Conservation (phyloP, 2,113 vertebrate species). For the Cygnus atratus region DNA sequence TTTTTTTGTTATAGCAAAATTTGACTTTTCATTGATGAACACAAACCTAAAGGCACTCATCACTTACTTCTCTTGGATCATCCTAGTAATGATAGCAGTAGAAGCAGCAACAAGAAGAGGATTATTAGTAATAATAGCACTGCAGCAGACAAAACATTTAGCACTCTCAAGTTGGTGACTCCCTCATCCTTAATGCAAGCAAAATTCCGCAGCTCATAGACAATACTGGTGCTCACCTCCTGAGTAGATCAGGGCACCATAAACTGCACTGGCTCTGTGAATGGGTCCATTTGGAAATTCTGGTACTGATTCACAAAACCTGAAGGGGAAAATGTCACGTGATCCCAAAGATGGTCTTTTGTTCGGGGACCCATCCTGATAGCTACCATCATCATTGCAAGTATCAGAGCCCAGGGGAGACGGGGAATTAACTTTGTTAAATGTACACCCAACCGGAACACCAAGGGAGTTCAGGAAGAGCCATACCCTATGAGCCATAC, state of each 20-base stretch:
- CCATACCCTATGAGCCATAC: neutral
- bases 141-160: neutral
- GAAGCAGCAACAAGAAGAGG: neutral
- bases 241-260: neutral
- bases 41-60: neutral
- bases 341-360: neutral
- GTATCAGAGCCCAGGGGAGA: neutral
- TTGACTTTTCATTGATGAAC: neutral
- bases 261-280: neutral
- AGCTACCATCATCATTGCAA: neutral
- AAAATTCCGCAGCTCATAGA: neutral
- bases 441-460: neutral
- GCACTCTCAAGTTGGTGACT: neutral
- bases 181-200: neutral
- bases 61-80: neutral
- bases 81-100: neutral
- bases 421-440: neutral
- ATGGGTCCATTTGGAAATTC: neutral
- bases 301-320: neutral
- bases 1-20: neutral
- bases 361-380: neutral
- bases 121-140: neutral
- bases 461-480: neutral
- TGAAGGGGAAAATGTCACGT: fast-evolving
- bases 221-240: fast-evolving